Base-by-base conservation (phyloP, 2,888 invertebrate species). In the Thera obeliscata region DNA sequence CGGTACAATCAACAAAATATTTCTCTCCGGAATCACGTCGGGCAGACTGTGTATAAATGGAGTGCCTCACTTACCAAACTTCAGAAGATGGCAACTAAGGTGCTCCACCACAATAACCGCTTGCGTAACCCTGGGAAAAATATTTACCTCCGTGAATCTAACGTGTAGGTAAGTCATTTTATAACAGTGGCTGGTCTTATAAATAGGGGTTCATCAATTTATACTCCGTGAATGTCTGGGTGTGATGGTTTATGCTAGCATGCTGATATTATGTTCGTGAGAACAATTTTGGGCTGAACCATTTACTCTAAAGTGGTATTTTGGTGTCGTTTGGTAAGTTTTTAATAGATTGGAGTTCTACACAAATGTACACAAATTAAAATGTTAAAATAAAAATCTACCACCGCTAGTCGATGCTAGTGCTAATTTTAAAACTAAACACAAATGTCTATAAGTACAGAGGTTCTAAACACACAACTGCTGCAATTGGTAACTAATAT, bases 91-190 rank as follows among this genome's bases (percentile, higher is more conserved):
- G 93, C 93, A 93, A 93, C 87, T 93, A 93, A 93, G 93, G 93
- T 93, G 88, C 92, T 93, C 93, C 93, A 93, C 93, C 92, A 93
- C 92, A 93, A 90, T 89, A 92, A 93, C 93, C 93, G 93, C 93
- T 93, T 93, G 93, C 93, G 93, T 92, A 93, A 93, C 93, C 93
- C 93, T 93, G 93, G 93, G 93, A 86, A 93, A 93, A 93, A 93
- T 93, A 93, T 93, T 93, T 87, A 91, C 92, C 90, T 90, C 93
- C 93, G 93, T 93, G 91, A 93, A 93, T 93, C 93, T 92, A 93
- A 92, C 92, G 93, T 93, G 93, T 90, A 89, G 91, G 88, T 89
- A 89, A 91, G 88, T 89, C 84, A 89, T 86, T 87, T 89, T 88
- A 90, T 85, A 85, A 88, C 87, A 91, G 89, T 91, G 90, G 80